Base-by-base conservation (phyloP, 2,888 invertebrate genomes). In the Imbricaverruca yamaguchii region DNA sequence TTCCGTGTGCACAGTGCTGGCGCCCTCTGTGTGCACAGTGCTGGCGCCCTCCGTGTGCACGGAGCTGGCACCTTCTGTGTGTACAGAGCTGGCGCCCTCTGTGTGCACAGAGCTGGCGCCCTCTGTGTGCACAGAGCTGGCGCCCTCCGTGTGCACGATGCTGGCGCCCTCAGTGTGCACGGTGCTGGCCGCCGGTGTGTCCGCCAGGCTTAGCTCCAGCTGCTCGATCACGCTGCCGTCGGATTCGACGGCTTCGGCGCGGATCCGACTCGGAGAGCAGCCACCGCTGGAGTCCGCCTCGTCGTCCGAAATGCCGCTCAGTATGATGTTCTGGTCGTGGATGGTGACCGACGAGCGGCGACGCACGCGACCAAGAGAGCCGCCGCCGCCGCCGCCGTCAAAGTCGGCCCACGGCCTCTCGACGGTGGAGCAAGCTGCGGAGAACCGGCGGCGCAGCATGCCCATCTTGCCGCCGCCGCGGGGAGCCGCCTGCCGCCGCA, bases 401-500 rank as follows among this genome's bases (percentile, higher is more conserved):
- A 53, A 21, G 53, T 55, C 55, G 1, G 74, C 12, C 74, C 18
- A n/a, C 55, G 74, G 21, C 74, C 21, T 55, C 18, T 10, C 55
- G 15, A 55, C 21, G 21, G 23, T 74, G 15, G 15, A 69, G 69
- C 39, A 3, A 4, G 39, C 39, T 39, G 39, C 15, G 74, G 74
- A 74, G 55, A 74, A 74, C 55, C 55, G 53, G 53, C 74, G 74
- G 53, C 74, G 74, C 55, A 74, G 53, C 74, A 74, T 74, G 55
- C 55, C 74, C 74, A 74, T 74, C 55, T 74, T 74, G 55, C 74
- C 55, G 74, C 55, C 74, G 74, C 74, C 55, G 11, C 53, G 74
- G 7, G 69, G 39, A 13, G 69, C 69, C 69, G 55, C 18, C 8
- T 53, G 39, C 55, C 23, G 55, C 74, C 55, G 21, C 21, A 7